A percentile compares a stretch with the other conserved stretches of the same genome.
Conservation (phyloP, 1,140 invertebrate species). For the Nebria ingens region DNA sequence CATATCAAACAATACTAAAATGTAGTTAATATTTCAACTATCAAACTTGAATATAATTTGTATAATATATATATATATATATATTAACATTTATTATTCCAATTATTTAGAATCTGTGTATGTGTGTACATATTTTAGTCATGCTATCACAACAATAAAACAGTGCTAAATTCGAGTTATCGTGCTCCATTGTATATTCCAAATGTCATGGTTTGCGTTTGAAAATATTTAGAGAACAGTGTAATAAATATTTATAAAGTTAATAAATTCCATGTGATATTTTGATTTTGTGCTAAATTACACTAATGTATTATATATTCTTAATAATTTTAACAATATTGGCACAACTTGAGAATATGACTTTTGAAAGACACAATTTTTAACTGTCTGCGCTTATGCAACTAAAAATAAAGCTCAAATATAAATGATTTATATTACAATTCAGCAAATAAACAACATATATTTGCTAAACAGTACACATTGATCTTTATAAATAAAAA, state of each 20-base stretch:
- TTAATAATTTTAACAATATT: not conserved
- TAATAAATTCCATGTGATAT: not conserved
- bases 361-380: too few species aligned
- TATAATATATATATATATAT: too few species aligned
- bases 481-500: not conserved
- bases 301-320: not conserved
- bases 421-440: not conserved
- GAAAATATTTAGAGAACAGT: not conserved
- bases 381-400: too few species aligned
- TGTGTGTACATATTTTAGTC: not conserved
- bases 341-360: too few species aligned
- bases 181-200: slow-evolving; percentile 6
- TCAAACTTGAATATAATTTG: too few species aligned
- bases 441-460: not conserved
- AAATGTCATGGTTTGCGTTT: not conserved
- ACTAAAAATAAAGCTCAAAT: too few species aligned
- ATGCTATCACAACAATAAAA: not conserved
- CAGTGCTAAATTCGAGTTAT: not conserved
- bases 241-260: not conserved
- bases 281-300: not conserved
- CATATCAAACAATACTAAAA: too few species aligned
- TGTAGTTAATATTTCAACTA: too few species aligned
- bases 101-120: not conserved
- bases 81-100: too few species aligned
- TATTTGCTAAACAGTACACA: too few species aligned